Base-by-base conservation (phyloP, 2,888 invertebrate genomes). In the Hoplodrina blanda region DNA sequence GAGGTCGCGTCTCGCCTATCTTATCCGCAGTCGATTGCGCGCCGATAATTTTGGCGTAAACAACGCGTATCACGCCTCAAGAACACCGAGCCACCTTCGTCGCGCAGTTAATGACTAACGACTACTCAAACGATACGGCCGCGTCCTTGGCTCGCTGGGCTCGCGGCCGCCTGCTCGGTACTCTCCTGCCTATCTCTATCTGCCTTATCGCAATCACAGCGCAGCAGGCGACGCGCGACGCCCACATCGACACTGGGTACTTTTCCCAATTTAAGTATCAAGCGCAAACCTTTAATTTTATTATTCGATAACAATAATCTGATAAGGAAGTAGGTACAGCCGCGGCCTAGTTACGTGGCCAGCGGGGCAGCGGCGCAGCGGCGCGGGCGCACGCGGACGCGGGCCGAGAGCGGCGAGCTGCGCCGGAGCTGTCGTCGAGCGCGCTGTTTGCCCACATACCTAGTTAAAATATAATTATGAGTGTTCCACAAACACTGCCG, bases 11-110 rank as follows among this genome's bases (percentile, higher is more conserved):
- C 37, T 13, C 46, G 56, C 49, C 71, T 87, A 88, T 88, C 87
- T 88, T 82, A 88, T 87, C 86, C 87, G 76, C 69, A 44, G 78
- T 72, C 75, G 81, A 85, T 85, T 80, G 78, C 77, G 65, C 68
- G 62, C 69, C 80, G 86, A 87, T 87, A 83, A 85, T 74, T 81
- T 87, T 86, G 59, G 85, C 87, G 81, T 78, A 86, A 85, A 88
- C 80, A 86, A 69, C 67, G 62, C 76, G 62, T 74, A 74, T 71
- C 72, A 54, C 53, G 64, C 59, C 64, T 77, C 56, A 67, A 44
- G 65, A 64, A 62, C 53, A 62, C 56, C 59, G 63, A 44, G 63
- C 49, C 49, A 62, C 80, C 73, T 79, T 76, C 69, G 53, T n/a
- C 25, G 69, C 53, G 57, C 60, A 56, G 80, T 80, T 80, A 44